These are phyloP conservation scores for Poeciliopsis turneri DNA, from an alignment of 2,797 vertebrate genomes.

Conservation along the genomic window DNA sequence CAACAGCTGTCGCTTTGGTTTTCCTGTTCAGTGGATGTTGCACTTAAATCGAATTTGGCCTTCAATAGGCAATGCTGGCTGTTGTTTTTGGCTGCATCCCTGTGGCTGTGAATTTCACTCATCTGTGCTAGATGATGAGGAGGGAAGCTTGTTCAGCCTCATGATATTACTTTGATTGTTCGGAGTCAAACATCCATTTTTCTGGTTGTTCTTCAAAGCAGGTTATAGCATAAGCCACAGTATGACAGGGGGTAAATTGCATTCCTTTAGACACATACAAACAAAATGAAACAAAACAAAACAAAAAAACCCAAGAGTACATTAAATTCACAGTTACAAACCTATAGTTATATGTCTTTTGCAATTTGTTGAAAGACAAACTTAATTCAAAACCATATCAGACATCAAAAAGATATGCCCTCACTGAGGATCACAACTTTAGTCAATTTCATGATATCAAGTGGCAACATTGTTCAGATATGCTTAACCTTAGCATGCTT, in stretches of 20 bases:
- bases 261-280: neutral
- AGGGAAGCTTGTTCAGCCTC: slow-evolving; percentile 6
- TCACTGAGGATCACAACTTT: neutral
- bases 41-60: slow-evolving; percentile 50
- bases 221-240: neutral
- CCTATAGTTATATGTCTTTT: neutral
- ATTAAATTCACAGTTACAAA: neutral
- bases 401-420: neutral
- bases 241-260: neutral
- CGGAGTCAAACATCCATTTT: slow-evolving; percentile 16
- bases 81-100: slow-evolving; percentile 51
- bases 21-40: slow-evolving; percentile 23
- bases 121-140: slow-evolving; percentile 47
- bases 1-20: slow-evolving; percentile 38
- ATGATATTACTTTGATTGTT: slow-evolving; percentile 27
- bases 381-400: neutral
- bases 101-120: slow-evolving; percentile 32
- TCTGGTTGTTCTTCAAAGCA: slow-evolving; percentile 9
- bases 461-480: neutral
- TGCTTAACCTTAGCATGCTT: neutral
- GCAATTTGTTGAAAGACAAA: neutral
- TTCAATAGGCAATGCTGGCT: slow-evolving; percentile 44
- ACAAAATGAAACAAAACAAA: neutral
- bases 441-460: neutral
- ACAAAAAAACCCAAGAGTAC: neutral